A percentile compares a stretch with the other conserved stretches of the same genome.
phyloP scores from a whole-genome alignment of 2,888 invertebrate species.

The Parthenolecanium corni region DNA sequence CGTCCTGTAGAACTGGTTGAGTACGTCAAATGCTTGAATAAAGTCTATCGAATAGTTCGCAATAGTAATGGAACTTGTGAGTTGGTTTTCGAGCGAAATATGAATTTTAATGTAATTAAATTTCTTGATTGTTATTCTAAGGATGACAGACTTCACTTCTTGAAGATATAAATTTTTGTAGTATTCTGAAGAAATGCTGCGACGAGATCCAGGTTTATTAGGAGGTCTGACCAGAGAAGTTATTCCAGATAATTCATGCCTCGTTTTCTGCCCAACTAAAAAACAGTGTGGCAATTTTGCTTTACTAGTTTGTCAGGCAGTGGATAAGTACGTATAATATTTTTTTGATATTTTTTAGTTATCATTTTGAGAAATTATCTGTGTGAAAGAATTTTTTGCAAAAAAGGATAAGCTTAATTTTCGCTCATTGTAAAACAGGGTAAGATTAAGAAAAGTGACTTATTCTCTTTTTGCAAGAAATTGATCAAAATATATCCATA shows the following conservation, averaged over 20 bases:
- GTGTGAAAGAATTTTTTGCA: too few relatives aligned
- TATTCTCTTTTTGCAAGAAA: too few relatives aligned
- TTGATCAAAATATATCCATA: too few relatives aligned
- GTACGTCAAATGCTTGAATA: slow-evolving; percentile 63
- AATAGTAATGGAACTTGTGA: slow-evolving; percentile 22
- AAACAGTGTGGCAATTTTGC: slow-evolving; percentile 88
- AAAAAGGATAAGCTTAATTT: too few relatives aligned
- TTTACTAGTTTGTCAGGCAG: slow-evolving; percentile 54
- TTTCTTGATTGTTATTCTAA: not conserved
- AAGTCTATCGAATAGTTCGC: slow-evolving; percentile 37
- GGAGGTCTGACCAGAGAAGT: slow-evolving; percentile 71
- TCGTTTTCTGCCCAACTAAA: slow-evolving; percentile 88
- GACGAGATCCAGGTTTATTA: slow-evolving; percentile 66
- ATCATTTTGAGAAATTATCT: too few relatives aligned
- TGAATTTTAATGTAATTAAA: slow-evolving; percentile 22
- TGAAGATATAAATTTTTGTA: slow-evolving; percentile 37
- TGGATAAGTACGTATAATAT: slow-evolving; percentile 34
- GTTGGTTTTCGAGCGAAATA: slow-evolving; percentile 21
- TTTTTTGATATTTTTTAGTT: not conserved
- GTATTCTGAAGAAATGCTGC: slow-evolving; percentile 49
- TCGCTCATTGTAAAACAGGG: too few relatives aligned
- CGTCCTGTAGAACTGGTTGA: slow-evolving; percentile 77
- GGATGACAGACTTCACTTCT: not conserved
- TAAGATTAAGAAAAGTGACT: too few relatives aligned
- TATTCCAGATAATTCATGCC: slow-evolving; percentile 63